Evolutionary conservation across 2,797 vertebrate species (phyloP).

Genomic region (Sebastes itinus): DNA sequence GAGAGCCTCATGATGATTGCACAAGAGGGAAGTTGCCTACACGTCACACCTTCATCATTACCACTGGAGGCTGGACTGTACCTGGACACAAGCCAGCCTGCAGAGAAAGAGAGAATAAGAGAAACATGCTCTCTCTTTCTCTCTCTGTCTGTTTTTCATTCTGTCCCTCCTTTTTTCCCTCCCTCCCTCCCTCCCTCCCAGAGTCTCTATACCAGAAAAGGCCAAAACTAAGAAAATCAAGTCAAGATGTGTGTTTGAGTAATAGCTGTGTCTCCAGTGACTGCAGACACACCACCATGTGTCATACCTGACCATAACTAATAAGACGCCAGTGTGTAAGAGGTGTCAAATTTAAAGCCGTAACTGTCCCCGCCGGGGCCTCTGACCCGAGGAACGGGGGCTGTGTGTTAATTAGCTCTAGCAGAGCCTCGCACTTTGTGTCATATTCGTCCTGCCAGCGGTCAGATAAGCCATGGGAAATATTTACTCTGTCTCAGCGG

Average conservation of each 20-base stretch:
- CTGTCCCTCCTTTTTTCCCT: not conserved
- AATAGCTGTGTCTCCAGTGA: constrained; percentile 12
- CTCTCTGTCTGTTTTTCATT: constrained; percentile 24
- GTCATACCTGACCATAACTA: constrained; percentile 15
- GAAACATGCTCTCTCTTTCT: constrained; percentile 4
- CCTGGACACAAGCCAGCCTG: constrained; percentile 65
- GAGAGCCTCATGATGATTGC: constrained; percentile 64
- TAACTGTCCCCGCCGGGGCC: constrained; percentile 7
- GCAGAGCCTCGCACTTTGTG: constrained; percentile 48
- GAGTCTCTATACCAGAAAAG: constrained; percentile 2
- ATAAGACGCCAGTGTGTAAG: not conserved
- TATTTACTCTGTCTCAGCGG: constrained; percentile 74
- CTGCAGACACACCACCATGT: not conserved
- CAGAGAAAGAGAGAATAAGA: constrained; percentile 9
- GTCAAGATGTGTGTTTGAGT: constrained; percentile 67
- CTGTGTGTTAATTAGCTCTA: constrained; percentile 64
- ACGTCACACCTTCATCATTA: constrained; percentile 64
- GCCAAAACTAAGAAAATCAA: constrained; percentile 50
- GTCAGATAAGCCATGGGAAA: constrained; percentile 83
- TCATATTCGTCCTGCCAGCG: constrained; percentile 52
- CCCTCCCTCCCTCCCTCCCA: not conserved
- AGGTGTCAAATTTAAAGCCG: constrained; percentile 16
- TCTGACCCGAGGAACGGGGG: constrained; percentile 27
- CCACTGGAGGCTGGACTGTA: constrained; percentile 56
- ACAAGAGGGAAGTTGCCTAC: constrained; percentile 65